Percentiles rank a stretch among this genome's conserved stretches.
Evolutionary conservation across 2,113 vertebrate genomes (phyloP).

Genomic region (Peromyscus maniculatus): DNA sequence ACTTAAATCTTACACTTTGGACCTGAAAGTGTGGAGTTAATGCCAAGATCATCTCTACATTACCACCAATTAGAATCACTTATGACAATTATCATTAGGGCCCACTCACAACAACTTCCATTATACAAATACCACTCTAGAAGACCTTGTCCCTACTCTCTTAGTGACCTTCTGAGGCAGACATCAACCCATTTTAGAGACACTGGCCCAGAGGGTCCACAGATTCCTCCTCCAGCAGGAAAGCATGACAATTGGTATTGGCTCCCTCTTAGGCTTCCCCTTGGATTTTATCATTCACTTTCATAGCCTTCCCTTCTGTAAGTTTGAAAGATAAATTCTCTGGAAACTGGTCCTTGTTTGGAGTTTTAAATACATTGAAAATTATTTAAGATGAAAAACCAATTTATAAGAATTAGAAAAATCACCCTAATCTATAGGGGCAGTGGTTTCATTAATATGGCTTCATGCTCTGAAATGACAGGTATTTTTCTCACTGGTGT

Average conservation of each 20-base stretch:
- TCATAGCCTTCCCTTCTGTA: background rate
- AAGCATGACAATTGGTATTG: background rate
- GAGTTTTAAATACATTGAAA: constrained; percentile 30
- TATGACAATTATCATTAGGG: background rate
- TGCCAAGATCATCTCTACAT: background rate
- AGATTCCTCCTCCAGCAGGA: background rate
- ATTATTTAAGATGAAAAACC: background rate
- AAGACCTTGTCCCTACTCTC: background rate
- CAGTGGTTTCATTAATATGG: background rate
- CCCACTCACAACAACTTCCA: background rate
- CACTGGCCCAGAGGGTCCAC: background rate
- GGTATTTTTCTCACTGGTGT: background rate
- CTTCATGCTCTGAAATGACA: background rate
- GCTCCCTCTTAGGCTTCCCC: background rate
- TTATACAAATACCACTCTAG: background rate
- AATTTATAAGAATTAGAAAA: background rate
- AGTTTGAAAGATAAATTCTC: background rate
- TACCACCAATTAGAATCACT: background rate
- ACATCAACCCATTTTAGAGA: background rate
- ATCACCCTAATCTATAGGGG: background rate
- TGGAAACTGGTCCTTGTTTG: background rate
- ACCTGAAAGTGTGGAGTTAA: background rate
- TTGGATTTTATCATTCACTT: background rate
- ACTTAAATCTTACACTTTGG: background rate
- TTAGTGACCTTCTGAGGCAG: background rate